Evolutionary conservation across 2,797 vertebrate species (phyloP).

Genomic region (Synanceia verrucosa): DNA sequence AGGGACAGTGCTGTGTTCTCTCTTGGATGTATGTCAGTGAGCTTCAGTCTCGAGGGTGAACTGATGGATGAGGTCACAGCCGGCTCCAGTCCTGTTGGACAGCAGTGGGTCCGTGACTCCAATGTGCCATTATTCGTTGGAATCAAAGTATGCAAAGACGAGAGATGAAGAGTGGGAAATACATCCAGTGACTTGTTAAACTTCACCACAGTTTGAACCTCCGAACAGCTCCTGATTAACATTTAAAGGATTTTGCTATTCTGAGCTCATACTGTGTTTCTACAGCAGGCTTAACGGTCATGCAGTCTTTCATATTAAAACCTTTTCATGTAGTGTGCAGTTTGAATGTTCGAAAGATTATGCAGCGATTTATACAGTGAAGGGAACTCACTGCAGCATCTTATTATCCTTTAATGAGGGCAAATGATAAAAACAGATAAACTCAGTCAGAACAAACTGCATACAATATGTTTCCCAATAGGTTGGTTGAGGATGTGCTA

Average conservation of each 20-base stretch:
- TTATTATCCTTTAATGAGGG: neutral
- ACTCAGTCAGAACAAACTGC: neutral
- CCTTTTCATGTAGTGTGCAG: neutral
- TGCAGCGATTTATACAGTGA: neutral
- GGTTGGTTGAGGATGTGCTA: neutral
- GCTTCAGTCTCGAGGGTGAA: constrained; percentile 48
- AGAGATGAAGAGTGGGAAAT: constrained; percentile 10
- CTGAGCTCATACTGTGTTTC: constrained; percentile 3
- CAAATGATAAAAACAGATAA: neutral
- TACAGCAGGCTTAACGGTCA: too few relatives aligned
- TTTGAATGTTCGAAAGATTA: neutral
- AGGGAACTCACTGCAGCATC: neutral
- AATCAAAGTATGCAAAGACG: constrained; percentile 19
- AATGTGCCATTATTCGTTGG: constrained; percentile 46
- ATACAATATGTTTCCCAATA: neutral
- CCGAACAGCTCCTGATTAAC: constrained; percentile 2
- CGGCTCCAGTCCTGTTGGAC: constrained; percentile 31
- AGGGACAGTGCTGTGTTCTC: constrained; percentile 58
- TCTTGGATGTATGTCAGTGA: constrained; percentile 61
- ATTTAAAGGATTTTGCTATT: constrained; percentile 18
- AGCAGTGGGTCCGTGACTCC: constrained; percentile 44
- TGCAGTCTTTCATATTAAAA: neutral
- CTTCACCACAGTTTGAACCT: neutral
- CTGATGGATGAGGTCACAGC: constrained; percentile 48
- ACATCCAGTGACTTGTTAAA: constrained; percentile 8